These are phyloP conservation scores for Leptonema lineaticorne DNA, from an alignment of 1,140 invertebrate genomes.

Conservation along the genomic window DNA sequence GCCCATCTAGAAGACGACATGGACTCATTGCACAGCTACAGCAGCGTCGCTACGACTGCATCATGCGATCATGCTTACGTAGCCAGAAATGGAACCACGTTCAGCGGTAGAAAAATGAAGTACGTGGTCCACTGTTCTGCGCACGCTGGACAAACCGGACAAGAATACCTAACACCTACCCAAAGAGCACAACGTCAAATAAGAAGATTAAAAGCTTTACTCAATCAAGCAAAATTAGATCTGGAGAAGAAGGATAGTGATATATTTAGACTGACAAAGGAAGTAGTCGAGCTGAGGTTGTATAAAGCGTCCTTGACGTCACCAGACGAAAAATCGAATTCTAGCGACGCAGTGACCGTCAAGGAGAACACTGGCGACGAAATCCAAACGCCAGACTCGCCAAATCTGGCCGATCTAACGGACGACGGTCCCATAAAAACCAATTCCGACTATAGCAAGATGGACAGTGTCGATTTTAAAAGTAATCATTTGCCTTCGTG, in stretches of 20 bases:
- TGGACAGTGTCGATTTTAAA: slow-evolving; percentile 32
- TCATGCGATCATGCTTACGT: slow-evolving; percentile 78
- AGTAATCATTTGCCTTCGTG: slow-evolving; percentile 40
- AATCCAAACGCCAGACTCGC: slow-evolving; percentile 50
- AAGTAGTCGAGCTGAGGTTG: slow-evolving; percentile 76
- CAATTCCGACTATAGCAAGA: slow-evolving; percentile 24
- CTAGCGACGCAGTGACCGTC: slow-evolving; percentile 72
- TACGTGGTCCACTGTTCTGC: slow-evolving; percentile 82
- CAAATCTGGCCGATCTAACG: slow-evolving; percentile 51
- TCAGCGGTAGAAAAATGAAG: slow-evolving; percentile 66
- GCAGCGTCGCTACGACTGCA: slow-evolving; percentile 69
- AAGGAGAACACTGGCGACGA: slow-evolving; percentile 63
- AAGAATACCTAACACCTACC: slow-evolving; percentile 83
- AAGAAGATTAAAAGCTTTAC: slow-evolving; percentile 67
- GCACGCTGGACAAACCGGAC: slow-evolving; percentile 68
- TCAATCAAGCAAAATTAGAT: slow-evolving; percentile 72
- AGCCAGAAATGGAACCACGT: slow-evolving; percentile 78
- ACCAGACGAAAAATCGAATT: slow-evolving; percentile 71
- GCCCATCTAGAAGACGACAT: slow-evolving; percentile 65
- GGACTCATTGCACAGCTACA: slow-evolving; percentile 75
- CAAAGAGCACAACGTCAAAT: slow-evolving; percentile 80
- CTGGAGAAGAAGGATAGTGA: slow-evolving; percentile 78
- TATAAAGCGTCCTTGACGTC: slow-evolving; percentile 75
- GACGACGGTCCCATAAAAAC: slow-evolving; percentile 45
- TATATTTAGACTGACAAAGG: slow-evolving; percentile 76